These are phyloP conservation scores for Misgurnus anguillicaudatus DNA, from an alignment of 2,113 vertebrate genomes.

Conservation along the genomic window DNA sequence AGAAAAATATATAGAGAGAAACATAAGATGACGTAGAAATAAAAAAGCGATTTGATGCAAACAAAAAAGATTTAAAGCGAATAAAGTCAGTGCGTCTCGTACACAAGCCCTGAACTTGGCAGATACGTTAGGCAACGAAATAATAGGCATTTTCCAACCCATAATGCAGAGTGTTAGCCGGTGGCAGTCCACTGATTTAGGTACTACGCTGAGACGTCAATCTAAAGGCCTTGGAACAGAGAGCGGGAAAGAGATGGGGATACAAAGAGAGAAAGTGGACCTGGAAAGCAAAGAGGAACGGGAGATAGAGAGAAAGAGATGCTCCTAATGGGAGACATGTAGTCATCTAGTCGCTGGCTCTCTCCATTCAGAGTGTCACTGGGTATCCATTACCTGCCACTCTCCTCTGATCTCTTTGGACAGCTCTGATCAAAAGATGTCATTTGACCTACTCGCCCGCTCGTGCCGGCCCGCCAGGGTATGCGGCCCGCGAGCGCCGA, in stretches of 20 bases:
- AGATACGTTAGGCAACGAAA: conserved; percentile 85
- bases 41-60: conserved; percentile 7
- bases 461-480: conserved; percentile 66
- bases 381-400: conserved; percentile 99
- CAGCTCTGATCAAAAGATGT: conserved; percentile 99
- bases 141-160: conserved; percentile 92
- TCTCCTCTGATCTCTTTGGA: conserved; percentile 99
- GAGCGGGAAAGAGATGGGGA: background rate
- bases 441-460: conserved; percentile 92
- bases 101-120: conserved; percentile 70
- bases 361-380: conserved; percentile 90
- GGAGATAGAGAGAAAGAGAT: conserved; percentile 51
- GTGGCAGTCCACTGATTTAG: conserved; percentile 89
- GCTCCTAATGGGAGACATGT: conserved; percentile 89
- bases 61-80: conserved; percentile 64
- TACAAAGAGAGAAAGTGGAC: conserved; percentile 24
- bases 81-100: conserved; percentile 66
- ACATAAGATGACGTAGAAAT: background rate
- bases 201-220: conserved; percentile 85
- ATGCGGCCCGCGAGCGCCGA: conserved; percentile 29
- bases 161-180: conserved; percentile 93
- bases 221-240: conserved; percentile 82
- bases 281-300: conserved; percentile 19
- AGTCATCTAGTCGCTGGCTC: conserved; percentile 78
- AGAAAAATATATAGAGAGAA: background rate